phyloP scores from a whole-genome alignment of 2,797 vertebrate species.

The Kryptopterus vitreolus region DNA sequence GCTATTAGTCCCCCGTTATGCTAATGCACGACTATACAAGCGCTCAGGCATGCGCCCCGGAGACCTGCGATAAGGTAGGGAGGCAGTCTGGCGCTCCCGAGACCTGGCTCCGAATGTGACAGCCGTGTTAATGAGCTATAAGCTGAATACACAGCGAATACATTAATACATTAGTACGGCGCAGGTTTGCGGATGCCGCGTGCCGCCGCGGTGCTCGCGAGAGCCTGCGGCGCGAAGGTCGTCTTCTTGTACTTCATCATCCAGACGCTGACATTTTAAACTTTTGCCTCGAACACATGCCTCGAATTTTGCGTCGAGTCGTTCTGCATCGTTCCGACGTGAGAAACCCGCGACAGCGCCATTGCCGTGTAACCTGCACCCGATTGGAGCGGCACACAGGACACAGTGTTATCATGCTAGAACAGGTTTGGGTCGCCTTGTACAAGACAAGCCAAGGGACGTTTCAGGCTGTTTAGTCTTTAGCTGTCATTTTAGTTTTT shows the following conservation, averaged over 20 bases:
- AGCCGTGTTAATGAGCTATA: conserved; percentile 44
- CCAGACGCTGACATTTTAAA: conserved; percentile 29
- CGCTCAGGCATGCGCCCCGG: conserved; percentile 4
- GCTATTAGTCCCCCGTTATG: conserved; percentile 25
- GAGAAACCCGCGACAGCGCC: neutral
- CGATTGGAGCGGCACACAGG: too few species aligned
- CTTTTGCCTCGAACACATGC: conserved; percentile 10
- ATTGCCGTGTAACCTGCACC: too few species aligned
- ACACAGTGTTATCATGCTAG: too few species aligned
- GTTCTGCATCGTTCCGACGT: neutral
- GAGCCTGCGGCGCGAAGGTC: conserved; percentile 25
- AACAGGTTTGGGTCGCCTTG: too few species aligned
- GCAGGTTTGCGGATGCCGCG: conserved; percentile 31
- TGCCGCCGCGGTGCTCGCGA: conserved; percentile 3
- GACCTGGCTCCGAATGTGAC: conserved; percentile 33
- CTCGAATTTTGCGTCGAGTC: neutral
- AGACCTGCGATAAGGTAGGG: conserved; percentile 1
- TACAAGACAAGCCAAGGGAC: too few species aligned
- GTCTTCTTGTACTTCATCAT: conserved; percentile 18
- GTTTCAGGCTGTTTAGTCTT: too few species aligned
- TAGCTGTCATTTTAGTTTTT: too few species aligned
- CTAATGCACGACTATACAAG: conserved; percentile 10
- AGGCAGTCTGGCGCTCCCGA: conserved; percentile 7
- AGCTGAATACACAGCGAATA: conserved; percentile 48
- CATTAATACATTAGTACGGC: conserved; percentile 64